Percentiles rank a stretch among this genome's conserved stretches.
phyloP scores from a whole-genome alignment of 2,888 invertebrate species.

The Isotomurus palustris region DNA sequence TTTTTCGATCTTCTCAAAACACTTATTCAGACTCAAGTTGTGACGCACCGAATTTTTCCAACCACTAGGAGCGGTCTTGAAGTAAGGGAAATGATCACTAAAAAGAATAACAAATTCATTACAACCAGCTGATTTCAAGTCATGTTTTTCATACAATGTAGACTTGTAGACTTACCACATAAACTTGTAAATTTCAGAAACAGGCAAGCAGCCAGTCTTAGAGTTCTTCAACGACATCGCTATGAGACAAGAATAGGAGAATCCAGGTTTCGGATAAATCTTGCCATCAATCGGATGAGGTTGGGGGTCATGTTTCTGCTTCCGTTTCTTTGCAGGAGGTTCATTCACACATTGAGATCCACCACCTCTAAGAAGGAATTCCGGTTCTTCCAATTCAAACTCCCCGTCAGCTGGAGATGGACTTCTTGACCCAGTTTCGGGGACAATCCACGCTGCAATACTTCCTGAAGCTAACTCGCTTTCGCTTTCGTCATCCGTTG shows the following conservation, averaged over 20 bases:
- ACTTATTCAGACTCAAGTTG: slow-evolving; percentile 91
- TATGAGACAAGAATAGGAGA: slow-evolving; percentile 96
- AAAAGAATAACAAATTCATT: slow-evolving; percentile 51
- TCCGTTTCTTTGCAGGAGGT: slow-evolving; percentile 44
- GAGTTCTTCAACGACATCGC: slow-evolving; percentile 98
- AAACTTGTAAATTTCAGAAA: slow-evolving; percentile 97
- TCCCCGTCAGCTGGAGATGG: slow-evolving; percentile 33
- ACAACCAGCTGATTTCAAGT: too few species aligned
- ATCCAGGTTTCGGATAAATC: slow-evolving; percentile 89
- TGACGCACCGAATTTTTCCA: slow-evolving; percentile 99
- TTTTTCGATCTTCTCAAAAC: slow-evolving; percentile 96
- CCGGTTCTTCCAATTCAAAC: slow-evolving; percentile 43
- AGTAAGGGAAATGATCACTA: slow-evolving; percentile 96
- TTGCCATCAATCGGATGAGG: slow-evolving; percentile 52
- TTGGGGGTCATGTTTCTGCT: slow-evolving; percentile 46
- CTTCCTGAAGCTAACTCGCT: slow-evolving; percentile 34
- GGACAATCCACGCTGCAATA: slow-evolving; percentile 43
- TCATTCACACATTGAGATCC: slow-evolving; percentile 36
- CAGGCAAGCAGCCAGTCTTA: slow-evolving; percentile 86
- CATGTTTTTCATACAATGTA: slow-evolving; percentile 6
- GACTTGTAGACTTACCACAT: slow-evolving; percentile 72
- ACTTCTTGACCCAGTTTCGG: slow-evolving; percentile 32
- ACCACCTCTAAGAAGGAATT: slow-evolving; percentile 31
- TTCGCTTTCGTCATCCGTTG: slow-evolving; percentile 43
- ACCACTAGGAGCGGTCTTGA: slow-evolving; percentile 95